Evolutionary conservation across 1,140 invertebrate genomes (phyloP).

Genomic region (Hesperophylax magnus): DNA sequence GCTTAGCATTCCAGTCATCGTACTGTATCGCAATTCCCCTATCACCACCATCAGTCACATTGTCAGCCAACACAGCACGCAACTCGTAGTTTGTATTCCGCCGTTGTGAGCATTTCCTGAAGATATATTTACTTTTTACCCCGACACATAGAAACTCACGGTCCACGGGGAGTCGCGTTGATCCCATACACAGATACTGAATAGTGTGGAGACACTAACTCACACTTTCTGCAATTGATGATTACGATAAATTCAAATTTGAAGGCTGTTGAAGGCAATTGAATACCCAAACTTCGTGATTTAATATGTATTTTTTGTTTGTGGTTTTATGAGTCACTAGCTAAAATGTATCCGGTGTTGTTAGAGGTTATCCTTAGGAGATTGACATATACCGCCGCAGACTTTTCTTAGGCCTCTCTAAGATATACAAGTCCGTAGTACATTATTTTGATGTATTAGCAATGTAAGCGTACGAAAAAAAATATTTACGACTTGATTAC

Average conservation of each 20-base stretch:
- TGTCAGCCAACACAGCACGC: slow-evolving; percentile 14
- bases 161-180: neutral
- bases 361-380: too few relatives aligned
- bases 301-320: too few relatives aligned
- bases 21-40: neutral
- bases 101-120: slow-evolving; percentile 18
- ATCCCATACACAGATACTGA: neutral
- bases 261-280: neutral
- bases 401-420: too few relatives aligned
- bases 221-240: neutral
- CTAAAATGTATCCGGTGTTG: too few relatives aligned
- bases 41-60: slow-evolving; percentile 17
- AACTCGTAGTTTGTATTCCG: slow-evolving; percentile 27
- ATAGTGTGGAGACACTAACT: neutral
- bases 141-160: neutral
- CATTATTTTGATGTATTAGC: too few relatives aligned
- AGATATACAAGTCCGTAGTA: too few relatives aligned
- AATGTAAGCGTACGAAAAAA: too few relatives aligned
- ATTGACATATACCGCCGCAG: too few relatives aligned
- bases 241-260: slow-evolving; percentile 28
- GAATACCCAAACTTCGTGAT: too few relatives aligned
- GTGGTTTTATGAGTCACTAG: too few relatives aligned
- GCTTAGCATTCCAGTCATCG: slow-evolving; percentile 2
- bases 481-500: too few relatives aligned
- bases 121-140: slow-evolving; percentile 17